Conservation (phyloP, 2,797 vertebrate species). For the Lophura swinhoii region DNA sequence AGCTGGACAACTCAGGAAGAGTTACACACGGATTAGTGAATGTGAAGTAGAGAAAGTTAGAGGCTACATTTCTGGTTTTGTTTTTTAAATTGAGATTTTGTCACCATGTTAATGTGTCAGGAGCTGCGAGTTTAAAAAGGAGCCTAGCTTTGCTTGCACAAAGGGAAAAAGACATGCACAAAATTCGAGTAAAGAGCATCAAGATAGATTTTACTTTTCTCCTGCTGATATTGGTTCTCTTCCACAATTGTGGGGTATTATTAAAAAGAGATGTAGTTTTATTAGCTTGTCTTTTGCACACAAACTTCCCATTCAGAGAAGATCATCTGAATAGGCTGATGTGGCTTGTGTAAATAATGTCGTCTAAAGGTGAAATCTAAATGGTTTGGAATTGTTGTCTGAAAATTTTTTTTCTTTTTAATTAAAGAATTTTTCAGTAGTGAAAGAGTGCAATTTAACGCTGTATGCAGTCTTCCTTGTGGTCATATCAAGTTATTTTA, state of each 20-base stretch:
- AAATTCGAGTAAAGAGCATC: background rate
- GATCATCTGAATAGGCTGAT: background rate
- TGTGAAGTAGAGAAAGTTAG: background rate
- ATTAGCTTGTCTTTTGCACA: background rate
- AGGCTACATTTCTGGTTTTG: background rate
- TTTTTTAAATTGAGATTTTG: background rate
- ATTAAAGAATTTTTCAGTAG: background rate
- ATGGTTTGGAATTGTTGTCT: background rate
- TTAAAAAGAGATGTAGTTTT: background rate
- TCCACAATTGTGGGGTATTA: background rate
- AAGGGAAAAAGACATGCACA: background rate
- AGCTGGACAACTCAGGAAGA: background rate
- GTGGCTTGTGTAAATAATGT: background rate
- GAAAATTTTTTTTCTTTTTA: background rate
- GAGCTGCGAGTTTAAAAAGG: background rate
- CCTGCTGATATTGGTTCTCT: background rate
- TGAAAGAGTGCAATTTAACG: background rate
- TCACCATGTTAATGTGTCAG: fast-evolving
- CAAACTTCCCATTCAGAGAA: background rate
- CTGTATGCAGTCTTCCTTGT: background rate
- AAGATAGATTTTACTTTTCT: background rate
- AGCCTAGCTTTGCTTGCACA: background rate
- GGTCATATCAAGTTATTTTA: background rate
- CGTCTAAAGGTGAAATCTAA: background rate
- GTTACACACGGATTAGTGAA: background rate